phyloP scores from a whole-genome alignment of 2,888 invertebrate species.

The Tryphoninae sp. region DNA sequence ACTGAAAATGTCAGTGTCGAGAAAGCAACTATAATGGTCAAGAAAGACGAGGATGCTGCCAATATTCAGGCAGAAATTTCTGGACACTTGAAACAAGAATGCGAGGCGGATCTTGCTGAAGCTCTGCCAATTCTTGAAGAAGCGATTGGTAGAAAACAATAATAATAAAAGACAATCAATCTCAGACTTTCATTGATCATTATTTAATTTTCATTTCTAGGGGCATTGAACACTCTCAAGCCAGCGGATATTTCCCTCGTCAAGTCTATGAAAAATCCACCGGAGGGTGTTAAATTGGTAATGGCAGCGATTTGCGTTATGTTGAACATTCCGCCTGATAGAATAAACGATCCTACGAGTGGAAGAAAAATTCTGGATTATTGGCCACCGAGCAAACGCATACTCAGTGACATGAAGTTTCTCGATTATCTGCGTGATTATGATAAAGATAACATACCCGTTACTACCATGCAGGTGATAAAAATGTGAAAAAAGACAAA shows the following conservation, averaged over 20 bases:
- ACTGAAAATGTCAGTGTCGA: slow-evolving; percentile 89
- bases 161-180: background rate
- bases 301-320: slow-evolving; percentile 96
- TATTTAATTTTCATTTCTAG: slow-evolving; percentile 72
- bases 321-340: slow-evolving; percentile 90
- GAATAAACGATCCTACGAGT: slow-evolving; percentile 87
- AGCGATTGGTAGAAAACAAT: slow-evolving; percentile 81
- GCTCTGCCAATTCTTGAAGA: slow-evolving; percentile 92
- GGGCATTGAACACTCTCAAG: slow-evolving; percentile 92
- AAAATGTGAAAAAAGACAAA: slow-evolving; percentile 1
- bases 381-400: slow-evolving; percentile 92
- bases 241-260: slow-evolving; percentile 92
- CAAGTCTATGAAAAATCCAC: slow-evolving; percentile 95
- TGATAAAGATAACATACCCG: slow-evolving; percentile 92
- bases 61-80: slow-evolving; percentile 93
- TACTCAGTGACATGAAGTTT: slow-evolving; percentile 92
- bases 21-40: slow-evolving; percentile 89
- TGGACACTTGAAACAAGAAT: slow-evolving; percentile 92
- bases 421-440: slow-evolving; percentile 89
- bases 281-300: slow-evolving; percentile 90
- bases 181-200: background rate
- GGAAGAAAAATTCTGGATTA: slow-evolving; percentile 89
- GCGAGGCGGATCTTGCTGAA: slow-evolving; percentile 95
- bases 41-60: slow-evolving; percentile 93
- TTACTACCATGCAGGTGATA: slow-evolving; percentile 88